Evolutionary conservation across 2,888 invertebrate species (phyloP), one percentile per base, ranked within the genome.

Genomic region (Danaus chrysippus): DNA sequence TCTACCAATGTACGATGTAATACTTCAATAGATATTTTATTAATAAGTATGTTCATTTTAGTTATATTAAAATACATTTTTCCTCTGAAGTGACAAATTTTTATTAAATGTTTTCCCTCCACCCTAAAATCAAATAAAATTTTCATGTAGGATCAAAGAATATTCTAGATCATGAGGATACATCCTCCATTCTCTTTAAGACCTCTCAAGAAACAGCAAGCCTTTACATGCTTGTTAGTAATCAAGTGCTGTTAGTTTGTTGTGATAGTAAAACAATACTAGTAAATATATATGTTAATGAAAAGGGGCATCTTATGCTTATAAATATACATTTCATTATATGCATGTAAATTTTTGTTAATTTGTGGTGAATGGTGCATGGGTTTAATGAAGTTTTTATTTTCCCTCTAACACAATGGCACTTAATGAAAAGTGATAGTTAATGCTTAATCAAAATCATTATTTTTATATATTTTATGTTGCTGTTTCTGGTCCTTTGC

Each of bases 111-210:
- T 57, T 65, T 67, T 71, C 72, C 68, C 62, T 58, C 68, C 61
- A 67, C 65, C 70, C 70, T 64, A 59, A 54, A 49, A 59, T 58
- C 56, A 52, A 64, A 56, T 54, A 61, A 43, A 59, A 55, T 56
- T 53, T 62, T 23, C 58, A 62, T 61, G 59, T 67, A 57, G 59
- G 65, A 68, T 64, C 66, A 74, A 69, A 74, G 86, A 86, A 86
- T 76, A 74, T 86, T 86, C 87, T 84, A 84, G 86, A 86, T 71
- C 68, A 69, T 71, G 61, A 70, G 65, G 63, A 70, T 71, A 65
- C 70, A 65, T 66, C 71, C 70, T 68, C 69, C 63, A 63, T 66
- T 67, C 65, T 65, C 54, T 56, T 57, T 57, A 46, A 13, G 34
- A 57, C 55, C 56, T 60, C 10, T 54, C 5, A 23, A 54, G 61